These are phyloP conservation scores for Malacosoma neustria DNA, from an alignment of 2,888 invertebrate genomes.

Conservation along the genomic window DNA sequence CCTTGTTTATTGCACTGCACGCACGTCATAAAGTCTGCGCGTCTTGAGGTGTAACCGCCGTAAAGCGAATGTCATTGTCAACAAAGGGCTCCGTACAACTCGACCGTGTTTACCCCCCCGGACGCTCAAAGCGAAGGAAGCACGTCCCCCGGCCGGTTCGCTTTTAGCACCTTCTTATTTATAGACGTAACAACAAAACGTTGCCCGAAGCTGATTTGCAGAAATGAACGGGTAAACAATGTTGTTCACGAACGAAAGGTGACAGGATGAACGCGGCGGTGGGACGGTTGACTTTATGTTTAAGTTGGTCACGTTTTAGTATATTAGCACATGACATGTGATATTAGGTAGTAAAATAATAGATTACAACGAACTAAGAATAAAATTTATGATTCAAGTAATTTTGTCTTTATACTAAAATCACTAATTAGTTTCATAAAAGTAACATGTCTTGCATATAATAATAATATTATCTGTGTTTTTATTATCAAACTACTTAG, in stretches of 20 bases:
- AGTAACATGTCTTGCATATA: no score
- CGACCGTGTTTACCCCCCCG: constrained; percentile 63
- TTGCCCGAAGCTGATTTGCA: constrained; percentile 58
- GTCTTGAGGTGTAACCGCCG: constrained; percentile 42
- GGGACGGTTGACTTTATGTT: no score
- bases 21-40: constrained; percentile 38
- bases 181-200: constrained; percentile 60
- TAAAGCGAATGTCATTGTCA: constrained; percentile 70
- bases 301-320: no score
- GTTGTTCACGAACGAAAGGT: constrained; percentile 28
- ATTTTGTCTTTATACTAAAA: no score
- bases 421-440: no score
- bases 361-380: no score
- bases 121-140: constrained; percentile 67
- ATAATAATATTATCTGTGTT: no score
- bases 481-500: constrained; percentile 57
- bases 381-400: no score
- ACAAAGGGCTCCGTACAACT: constrained; percentile 60
- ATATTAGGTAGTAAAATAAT: constrained; percentile 2
- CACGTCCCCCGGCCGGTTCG: constrained; percentile 64
- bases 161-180: constrained; percentile 75
- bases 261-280: not conserved
- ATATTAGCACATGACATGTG: no score
- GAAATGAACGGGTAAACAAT: constrained; percentile 57
- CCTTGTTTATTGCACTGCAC: constrained; percentile 43